Evolutionary conservation across 2,888 invertebrate genomes (phyloP).

Genomic region (Drosophila incognita): DNA sequence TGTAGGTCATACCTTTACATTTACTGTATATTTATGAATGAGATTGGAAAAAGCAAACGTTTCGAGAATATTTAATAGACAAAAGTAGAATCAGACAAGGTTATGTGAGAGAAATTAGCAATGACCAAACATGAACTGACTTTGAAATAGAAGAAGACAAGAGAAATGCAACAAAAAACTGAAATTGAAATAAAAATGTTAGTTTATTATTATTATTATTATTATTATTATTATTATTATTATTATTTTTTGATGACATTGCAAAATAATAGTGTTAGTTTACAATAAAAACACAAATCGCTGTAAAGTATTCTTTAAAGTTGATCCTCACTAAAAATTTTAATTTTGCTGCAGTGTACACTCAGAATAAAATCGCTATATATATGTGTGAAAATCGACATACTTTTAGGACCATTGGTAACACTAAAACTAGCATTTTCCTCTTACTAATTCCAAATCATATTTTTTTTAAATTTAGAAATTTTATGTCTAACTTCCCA

Average conservation of each 20-base stretch:
- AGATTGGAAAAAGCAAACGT: conserved; percentile 4
- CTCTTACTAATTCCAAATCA: background rate
- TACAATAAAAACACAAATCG: background rate
- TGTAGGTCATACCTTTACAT: conserved; percentile 42
- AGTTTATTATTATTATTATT: background rate
- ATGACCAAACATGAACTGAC: background rate
- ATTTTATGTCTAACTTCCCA: background rate
- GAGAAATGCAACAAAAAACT: background rate
- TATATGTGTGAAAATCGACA: too few species aligned
- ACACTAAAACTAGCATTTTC: background rate
- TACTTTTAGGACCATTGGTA: too few species aligned
- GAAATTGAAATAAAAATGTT: background rate
- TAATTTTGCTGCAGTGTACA: background rate
- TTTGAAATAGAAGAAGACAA: background rate
- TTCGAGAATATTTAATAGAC: background rate
- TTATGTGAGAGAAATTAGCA: background rate
- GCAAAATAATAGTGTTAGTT: background rate
- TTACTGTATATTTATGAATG: conserved; percentile 4
- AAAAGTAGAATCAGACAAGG: background rate
- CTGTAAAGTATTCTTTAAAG: background rate
- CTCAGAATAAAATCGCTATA: background rate
- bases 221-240: background rate
- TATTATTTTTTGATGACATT: background rate
- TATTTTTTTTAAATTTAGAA: background rate
- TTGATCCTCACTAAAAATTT: background rate